Conservation (phyloP, 2,888 invertebrate genomes). For the Metalampra italica region DNA sequence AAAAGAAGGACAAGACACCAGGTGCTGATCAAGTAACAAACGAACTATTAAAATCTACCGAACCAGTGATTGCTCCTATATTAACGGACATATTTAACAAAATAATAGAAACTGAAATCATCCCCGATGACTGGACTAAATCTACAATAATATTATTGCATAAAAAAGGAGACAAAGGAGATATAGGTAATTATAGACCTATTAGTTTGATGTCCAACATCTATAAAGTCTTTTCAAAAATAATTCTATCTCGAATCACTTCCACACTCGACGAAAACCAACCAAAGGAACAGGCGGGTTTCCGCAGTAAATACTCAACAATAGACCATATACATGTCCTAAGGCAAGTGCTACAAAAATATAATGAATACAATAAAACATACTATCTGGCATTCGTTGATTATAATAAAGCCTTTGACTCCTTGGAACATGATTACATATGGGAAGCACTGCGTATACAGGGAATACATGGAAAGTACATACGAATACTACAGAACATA, state of each 20-base stretch:
- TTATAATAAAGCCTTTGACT: constrained; percentile 20
- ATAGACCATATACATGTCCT: too few relatives aligned
- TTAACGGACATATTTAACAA: constrained; percentile 18
- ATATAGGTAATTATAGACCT: constrained; percentile 18
- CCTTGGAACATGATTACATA: too few relatives aligned
- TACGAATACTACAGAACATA: constrained; percentile 17
- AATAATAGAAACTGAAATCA: too few relatives aligned
- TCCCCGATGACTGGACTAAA: constrained; percentile 16
- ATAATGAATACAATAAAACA: too few relatives aligned
- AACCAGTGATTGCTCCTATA: constrained; percentile 16
- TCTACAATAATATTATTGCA: constrained; percentile 23
- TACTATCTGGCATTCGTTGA: constrained; percentile 19
- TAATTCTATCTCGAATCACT: too few relatives aligned
- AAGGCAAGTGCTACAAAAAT: constrained; percentile 9
- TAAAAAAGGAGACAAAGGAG: constrained; percentile 20
- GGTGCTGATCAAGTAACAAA: constrained; percentile 22
- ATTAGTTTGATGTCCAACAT: constrained; percentile 11
- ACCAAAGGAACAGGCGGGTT: not conserved
- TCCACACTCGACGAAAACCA: too few relatives aligned
- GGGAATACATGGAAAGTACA: constrained; percentile 18
- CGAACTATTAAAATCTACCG: constrained; percentile 19
- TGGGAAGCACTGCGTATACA: constrained; percentile 16
- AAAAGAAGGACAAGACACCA: constrained; percentile 24
- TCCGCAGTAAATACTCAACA: constrained; percentile 4
- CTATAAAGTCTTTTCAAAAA: too few relatives aligned